These are phyloP conservation scores for Geodia barretti DNA, from an alignment of 37 sponge, comb jelly and placozoan species.

Conservation along the genomic window DNA sequence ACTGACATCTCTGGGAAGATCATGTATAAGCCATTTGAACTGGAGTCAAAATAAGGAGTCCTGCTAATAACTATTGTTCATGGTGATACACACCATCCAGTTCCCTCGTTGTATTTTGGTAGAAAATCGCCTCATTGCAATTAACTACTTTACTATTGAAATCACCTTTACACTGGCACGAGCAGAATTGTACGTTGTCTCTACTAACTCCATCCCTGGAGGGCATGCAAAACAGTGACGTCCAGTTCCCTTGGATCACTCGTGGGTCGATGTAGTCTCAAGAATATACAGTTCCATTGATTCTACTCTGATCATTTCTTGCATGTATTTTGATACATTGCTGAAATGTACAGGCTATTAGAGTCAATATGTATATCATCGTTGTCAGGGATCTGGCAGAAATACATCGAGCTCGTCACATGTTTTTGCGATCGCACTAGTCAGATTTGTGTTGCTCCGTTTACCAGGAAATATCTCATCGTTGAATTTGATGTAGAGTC, in stretches of 20 bases:
- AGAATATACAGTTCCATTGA: neutral
- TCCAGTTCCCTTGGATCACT: conserved; percentile 9
- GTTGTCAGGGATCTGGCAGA: neutral
- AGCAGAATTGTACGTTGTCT: neutral
- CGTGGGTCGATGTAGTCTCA: conserved; percentile 4
- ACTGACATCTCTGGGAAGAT: no score
- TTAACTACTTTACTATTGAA: conserved; percentile 8
- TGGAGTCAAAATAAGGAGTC: no score
- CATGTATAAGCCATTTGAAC: no score
- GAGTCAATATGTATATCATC: conserved; percentile 4
- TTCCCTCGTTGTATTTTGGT: conserved; percentile 14
- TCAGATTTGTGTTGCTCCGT: neutral
- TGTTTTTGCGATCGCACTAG: neutral
- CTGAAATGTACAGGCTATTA: neutral
- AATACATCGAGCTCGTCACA: neutral
- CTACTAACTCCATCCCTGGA: conserved; percentile 33
- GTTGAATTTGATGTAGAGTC: neutral
- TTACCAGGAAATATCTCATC: conserved; percentile 4
- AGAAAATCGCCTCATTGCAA: neutral
- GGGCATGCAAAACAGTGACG: conserved; percentile 47
- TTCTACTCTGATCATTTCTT: neutral
- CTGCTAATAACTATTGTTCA: no score
- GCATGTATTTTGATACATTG: neutral
- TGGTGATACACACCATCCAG: conserved; percentile 18
- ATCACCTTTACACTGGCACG: conserved; percentile 5